Evolutionary conservation across 1,140 invertebrate species (phyloP).

Genomic region (Zaprionus tsacasi): DNA sequence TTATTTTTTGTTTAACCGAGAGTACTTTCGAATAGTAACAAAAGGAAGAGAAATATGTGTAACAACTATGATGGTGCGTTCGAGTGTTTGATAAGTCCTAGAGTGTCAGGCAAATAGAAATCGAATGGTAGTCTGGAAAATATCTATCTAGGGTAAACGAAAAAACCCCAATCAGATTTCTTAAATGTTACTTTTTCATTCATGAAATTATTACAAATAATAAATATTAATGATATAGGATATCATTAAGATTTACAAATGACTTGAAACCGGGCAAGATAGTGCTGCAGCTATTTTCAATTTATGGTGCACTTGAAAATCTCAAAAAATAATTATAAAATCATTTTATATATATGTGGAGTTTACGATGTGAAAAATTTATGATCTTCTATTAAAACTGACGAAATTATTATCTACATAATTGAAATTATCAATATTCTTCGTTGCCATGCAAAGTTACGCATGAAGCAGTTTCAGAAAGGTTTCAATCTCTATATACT

Average conservation of each 20-base stretch:
- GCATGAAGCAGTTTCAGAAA: too few species aligned
- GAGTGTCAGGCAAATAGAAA: constrained; percentile 17
- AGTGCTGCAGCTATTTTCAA: not conserved
- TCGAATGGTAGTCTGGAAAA: not conserved
- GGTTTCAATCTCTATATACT: too few species aligned
- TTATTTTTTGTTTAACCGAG: constrained; percentile 10
- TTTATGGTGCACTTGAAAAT: not conserved
- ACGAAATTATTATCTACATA: not conserved
- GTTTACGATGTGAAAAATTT: not conserved
- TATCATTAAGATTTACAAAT: not conserved
- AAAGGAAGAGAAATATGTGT: constrained; percentile 23
- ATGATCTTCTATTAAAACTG: not conserved
- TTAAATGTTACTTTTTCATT: not conserved
- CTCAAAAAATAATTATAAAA: not conserved
- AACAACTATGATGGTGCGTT: constrained; percentile 38
- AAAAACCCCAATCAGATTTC: not conserved
- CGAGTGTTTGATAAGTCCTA: constrained; percentile 19
- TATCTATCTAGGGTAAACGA: not conserved
- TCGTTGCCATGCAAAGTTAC: not conserved
- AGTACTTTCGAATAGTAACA: constrained; percentile 7
- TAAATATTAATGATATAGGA: too few species aligned
- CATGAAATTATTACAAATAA: not conserved
- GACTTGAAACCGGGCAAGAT: not conserved
- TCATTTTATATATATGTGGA: too few species aligned
- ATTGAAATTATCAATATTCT: not conserved